Conservation (phyloP, 2,797 vertebrate species). For the Crypturellus tataupa region DNA sequence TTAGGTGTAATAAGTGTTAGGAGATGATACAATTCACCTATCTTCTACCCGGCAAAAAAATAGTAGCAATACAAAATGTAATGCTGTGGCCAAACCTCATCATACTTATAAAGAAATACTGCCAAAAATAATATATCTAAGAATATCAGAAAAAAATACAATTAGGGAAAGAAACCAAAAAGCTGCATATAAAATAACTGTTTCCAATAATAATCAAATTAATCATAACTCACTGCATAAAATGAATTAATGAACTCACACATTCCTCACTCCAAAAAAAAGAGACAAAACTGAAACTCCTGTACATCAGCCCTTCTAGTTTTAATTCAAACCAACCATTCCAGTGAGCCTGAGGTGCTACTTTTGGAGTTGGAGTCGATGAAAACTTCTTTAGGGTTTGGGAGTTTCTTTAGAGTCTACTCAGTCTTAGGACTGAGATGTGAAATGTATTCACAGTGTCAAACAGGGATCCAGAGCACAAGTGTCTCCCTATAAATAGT, state of each 20-base stretch:
- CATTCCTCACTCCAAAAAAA: not conserved
- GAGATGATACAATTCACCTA: not conserved
- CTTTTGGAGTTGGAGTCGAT: constrained; percentile 7
- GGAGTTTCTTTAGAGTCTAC: not conserved
- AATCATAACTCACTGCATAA: not conserved
- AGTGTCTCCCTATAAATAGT: constrained; percentile 34
- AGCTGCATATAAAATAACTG: not conserved
- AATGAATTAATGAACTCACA: not conserved
- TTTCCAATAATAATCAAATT: not conserved
- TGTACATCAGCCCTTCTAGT: not conserved
- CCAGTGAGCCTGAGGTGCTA: not conserved
- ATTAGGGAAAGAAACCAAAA: constrained; percentile 1
- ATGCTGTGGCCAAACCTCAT: not conserved
- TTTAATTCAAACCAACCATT: not conserved
- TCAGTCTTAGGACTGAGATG: not conserved
- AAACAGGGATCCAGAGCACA: constrained; percentile 4
- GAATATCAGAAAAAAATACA: not conserved
- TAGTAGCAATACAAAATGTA: not conserved
- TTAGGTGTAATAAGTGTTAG: too few species aligned
- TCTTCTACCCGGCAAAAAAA: not conserved
- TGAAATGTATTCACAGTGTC: not conserved
- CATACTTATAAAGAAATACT: not conserved
- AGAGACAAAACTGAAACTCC: not conserved
- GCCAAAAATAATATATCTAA: not conserved
- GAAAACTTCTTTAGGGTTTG: constrained; percentile 11